A percentile compares a stretch with the other conserved stretches of the same genome.
phyloP scores from a whole-genome alignment of 2,797 vertebrate species.

The Phoxinus dragarum region DNA sequence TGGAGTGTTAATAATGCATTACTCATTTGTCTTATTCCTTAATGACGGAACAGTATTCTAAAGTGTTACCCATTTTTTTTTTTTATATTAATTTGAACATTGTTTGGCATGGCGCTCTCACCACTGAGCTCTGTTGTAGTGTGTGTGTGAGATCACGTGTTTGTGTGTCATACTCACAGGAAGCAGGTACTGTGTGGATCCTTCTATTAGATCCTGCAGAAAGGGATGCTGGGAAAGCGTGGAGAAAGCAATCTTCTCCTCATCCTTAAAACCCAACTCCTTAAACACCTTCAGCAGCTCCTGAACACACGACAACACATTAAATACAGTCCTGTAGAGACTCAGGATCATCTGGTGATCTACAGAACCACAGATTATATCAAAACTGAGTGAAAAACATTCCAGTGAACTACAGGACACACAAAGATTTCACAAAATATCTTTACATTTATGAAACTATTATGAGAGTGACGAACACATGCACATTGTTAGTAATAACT shows the following conservation, averaged over 20 bases:
- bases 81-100: background rate
- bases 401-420: background rate
- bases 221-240: constrained; percentile 83
- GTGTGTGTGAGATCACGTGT: background rate
- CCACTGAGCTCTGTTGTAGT: background rate
- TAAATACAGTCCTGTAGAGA: background rate
- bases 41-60: too few relatives aligned
- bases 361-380: background rate
- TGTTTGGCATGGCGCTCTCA: background rate
- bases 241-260: constrained; percentile 77
- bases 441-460: background rate
- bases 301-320: constrained; percentile 65
- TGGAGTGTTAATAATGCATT: too few relatives aligned
- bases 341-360: background rate
- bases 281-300: constrained; percentile 78
- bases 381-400: background rate
- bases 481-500: too few relatives aligned
- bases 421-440: background rate
- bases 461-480: too few relatives aligned
- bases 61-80: too few relatives aligned
- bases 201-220: constrained; percentile 81
- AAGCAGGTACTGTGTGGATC: constrained; percentile 77
- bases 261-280: constrained; percentile 77
- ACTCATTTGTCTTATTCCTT: too few relatives aligned
- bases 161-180: constrained; percentile 73